Evolutionary conservation across 2,113 vertebrate species (phyloP).

Genomic region (Phrynocephalus versicolor): DNA sequence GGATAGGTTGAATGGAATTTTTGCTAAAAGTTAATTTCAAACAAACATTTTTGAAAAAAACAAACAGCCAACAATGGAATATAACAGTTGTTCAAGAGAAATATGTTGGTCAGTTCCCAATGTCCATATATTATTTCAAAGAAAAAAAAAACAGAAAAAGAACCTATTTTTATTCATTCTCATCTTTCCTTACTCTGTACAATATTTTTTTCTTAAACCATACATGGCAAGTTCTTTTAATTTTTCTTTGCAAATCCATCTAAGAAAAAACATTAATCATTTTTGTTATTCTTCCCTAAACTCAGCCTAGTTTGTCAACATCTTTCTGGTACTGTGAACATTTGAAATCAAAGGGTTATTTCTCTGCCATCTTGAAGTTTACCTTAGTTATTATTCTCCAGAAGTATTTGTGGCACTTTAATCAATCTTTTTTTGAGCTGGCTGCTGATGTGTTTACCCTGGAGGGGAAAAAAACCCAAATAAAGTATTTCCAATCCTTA

Average conservation of each 20-base stretch:
- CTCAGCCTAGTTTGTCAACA: background rate
- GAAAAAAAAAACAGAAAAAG: too few relatives aligned
- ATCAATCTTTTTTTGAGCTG: background rate
- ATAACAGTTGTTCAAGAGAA: too few relatives aligned
- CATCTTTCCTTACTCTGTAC: background rate
- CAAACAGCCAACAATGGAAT: background rate
- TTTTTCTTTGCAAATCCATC: constrained; percentile 4
- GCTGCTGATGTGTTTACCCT: background rate
- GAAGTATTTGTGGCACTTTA: background rate
- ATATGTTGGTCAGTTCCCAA: background rate
- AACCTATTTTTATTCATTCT: background rate
- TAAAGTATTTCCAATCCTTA: background rate
- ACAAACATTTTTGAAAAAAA: background rate
- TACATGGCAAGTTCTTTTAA: background rate
- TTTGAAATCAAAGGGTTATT: constrained; percentile 13
- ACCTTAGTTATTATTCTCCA: constrained; percentile 19
- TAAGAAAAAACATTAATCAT: constrained; percentile 28
- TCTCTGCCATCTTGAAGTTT: background rate
- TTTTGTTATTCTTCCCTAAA: constrained; percentile 14
- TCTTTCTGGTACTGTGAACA: constrained; percentile 18
- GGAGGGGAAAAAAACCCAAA: background rate
- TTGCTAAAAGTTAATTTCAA: background rate
- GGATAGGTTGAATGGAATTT: background rate
- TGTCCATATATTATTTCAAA: background rate
- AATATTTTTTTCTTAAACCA: background rate